A percentile compares a stretch with the other conserved stretches of the same genome.
These are phyloP conservation scores for Pangasianodon hypophthalmus DNA, from an alignment of 2,113 vertebrate species.

Conservation along the genomic window DNA sequence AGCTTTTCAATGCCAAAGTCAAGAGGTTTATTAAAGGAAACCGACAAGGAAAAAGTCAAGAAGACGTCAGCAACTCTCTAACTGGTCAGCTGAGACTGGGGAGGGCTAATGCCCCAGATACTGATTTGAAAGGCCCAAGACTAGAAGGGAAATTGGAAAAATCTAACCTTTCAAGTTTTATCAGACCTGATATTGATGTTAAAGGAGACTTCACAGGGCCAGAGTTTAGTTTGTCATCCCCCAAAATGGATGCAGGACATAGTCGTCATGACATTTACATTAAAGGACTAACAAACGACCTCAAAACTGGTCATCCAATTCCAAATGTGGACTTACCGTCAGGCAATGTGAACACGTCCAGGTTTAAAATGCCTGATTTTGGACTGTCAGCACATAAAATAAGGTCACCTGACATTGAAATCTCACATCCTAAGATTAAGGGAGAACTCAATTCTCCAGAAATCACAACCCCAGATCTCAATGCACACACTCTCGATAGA, in stretches of 20 bases:
- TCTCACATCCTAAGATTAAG: conserved; percentile 32
- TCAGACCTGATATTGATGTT: neutral
- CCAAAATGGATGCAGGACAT: neutral
- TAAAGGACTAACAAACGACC: conserved; percentile 1
- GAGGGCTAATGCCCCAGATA: neutral
- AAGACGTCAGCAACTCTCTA: neutral
- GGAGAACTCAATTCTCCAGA: conserved; percentile 17
- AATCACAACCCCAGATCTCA: conserved; percentile 31
- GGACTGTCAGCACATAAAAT: neutral
- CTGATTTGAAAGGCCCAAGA: neutral
- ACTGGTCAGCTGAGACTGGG: neutral
- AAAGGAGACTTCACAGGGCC: conserved; percentile 6
- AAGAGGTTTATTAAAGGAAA: conserved; percentile 68
- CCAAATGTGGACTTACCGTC: conserved; percentile 59
- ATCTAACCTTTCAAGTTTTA: neutral
- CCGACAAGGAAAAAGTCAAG: neutral
- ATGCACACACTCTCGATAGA: conserved; percentile 42
- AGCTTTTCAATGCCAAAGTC: conserved; percentile 73
- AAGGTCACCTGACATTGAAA: conserved; percentile 37
- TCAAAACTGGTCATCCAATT: conserved; percentile 44
- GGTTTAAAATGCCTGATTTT: conserved; percentile 25
- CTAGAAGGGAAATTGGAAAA: neutral
- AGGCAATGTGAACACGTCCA: conserved; percentile 47
- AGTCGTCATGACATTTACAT: conserved; percentile 16
- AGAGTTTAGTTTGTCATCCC: neutral